Percentiles rank a stretch among this genome's conserved stretches.
Evolutionary conservation across 2,113 vertebrate genomes (phyloP).

Genomic region (Siniperca chuatsi): DNA sequence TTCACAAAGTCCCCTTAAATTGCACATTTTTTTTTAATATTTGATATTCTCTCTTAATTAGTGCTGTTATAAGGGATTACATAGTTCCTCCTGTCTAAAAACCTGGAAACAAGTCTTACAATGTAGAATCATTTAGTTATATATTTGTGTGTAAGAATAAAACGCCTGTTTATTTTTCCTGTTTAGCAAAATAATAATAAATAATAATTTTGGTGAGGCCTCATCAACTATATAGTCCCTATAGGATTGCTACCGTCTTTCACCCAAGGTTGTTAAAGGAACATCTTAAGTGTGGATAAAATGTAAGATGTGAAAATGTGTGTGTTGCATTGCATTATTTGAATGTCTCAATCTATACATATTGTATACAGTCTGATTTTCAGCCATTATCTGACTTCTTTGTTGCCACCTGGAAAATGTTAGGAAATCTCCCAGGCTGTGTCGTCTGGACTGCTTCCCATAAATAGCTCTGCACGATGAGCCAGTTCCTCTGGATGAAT

Average conservation of each 20-base stretch:
- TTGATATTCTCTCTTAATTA: background rate
- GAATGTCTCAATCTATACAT: background rate
- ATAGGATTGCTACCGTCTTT: background rate
- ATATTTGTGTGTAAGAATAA: background rate
- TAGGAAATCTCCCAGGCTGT: constrained; percentile 54
- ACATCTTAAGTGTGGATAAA: background rate
- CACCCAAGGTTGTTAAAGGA: background rate
- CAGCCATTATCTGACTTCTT: background rate
- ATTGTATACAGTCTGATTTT: background rate
- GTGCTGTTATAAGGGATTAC: background rate
- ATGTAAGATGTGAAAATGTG: background rate
- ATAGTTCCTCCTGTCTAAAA: background rate
- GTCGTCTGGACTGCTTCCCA: constrained; percentile 19
- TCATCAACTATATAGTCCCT: background rate
- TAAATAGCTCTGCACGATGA: constrained; percentile 49
- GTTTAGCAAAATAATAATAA: background rate
- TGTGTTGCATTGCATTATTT: background rate
- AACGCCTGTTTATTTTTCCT: too few relatives aligned
- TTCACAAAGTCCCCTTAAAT: background rate
- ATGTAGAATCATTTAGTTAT: background rate
- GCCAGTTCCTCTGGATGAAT: background rate
- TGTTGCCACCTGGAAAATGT: constrained; percentile 48
- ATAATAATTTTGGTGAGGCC: background rate
- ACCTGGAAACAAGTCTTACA: background rate
- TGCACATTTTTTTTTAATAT: background rate